phyloP scores from a whole-genome alignment of 1,140 invertebrate genomes.

The Apis florea region DNA sequence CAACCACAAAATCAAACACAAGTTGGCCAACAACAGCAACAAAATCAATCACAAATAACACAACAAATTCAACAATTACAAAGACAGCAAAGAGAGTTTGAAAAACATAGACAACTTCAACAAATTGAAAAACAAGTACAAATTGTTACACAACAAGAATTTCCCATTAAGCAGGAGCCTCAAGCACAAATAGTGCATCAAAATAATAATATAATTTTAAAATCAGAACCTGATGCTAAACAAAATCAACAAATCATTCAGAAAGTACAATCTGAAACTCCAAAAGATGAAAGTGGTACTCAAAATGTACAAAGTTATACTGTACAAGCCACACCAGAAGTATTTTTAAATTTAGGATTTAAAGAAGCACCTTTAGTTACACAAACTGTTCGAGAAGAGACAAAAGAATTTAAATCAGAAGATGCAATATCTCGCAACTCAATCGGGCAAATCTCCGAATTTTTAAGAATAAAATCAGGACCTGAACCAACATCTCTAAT shows the following conservation, averaged over 20 bases:
- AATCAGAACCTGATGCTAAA: constrained; percentile 70
- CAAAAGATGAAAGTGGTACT: constrained; percentile 67
- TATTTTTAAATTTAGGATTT: constrained; percentile 76
- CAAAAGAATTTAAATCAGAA: constrained; percentile 74
- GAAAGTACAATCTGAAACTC: constrained; percentile 69
- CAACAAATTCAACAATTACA: constrained; percentile 77
- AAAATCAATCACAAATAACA: constrained; percentile 68
- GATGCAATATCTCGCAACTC: constrained; percentile 74
- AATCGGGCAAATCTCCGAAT: constrained; percentile 78
- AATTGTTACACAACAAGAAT: constrained; percentile 60
- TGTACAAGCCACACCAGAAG: constrained; percentile 76
- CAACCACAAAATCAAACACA: constrained; percentile 69
- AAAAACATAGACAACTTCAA: constrained; percentile 75
- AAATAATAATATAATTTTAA: constrained; percentile 76
- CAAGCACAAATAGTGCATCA: constrained; percentile 70
- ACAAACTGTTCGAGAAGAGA: constrained; percentile 70
- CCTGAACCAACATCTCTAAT: constrained; percentile 73
- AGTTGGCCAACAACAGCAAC: constrained; percentile 72
- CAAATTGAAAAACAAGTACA: constrained; percentile 75
- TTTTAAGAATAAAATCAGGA: constrained; percentile 74
- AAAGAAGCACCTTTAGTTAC: constrained; percentile 70
- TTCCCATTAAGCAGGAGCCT: constrained; percentile 59
- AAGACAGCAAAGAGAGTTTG: constrained; percentile 74
- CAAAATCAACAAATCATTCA: constrained; percentile 71
- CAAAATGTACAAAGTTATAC: constrained; percentile 70